Conservation (phyloP, 35 echinoderm and acorn worm genomes). For the Apostichopus parvimensis region DNA sequence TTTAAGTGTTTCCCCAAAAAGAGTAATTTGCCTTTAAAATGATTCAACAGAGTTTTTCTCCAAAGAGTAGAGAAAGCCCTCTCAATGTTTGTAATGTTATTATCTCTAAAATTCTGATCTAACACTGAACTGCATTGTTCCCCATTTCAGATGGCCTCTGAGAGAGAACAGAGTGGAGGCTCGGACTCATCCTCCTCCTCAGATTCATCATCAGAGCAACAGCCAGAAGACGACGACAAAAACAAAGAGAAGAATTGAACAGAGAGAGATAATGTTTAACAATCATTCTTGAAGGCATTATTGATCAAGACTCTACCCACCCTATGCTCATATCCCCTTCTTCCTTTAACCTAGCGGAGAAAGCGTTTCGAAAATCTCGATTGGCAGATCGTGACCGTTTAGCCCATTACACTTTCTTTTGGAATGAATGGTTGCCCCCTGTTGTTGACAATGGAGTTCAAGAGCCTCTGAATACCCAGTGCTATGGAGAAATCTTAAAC, state of each 20-base stretch:
- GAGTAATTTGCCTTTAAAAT: too few relatives aligned
- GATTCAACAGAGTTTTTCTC: too few relatives aligned
- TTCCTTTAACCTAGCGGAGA: not conserved
- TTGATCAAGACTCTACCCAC: not conserved
- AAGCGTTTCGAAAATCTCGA: too few relatives aligned
- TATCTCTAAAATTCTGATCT: too few relatives aligned
- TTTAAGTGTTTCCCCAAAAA: too few relatives aligned
- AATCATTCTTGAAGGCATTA: not conserved
- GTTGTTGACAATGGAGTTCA: not conserved
- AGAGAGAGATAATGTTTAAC: not conserved
- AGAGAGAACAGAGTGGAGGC: slow-evolving; percentile 62
- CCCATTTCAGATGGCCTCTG: slow-evolving; percentile 61
- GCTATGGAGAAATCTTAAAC: not conserved
- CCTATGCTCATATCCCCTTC: not conserved
- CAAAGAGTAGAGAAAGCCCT: too few relatives aligned
- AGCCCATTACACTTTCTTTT: too few relatives aligned
- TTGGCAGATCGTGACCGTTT: too few relatives aligned
- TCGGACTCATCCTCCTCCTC: slow-evolving; percentile 15
- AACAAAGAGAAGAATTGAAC: slow-evolving; percentile 32
- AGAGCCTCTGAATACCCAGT: not conserved
- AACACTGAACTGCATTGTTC: too few relatives aligned
- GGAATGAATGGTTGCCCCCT: too few relatives aligned
- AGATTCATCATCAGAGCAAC: not conserved
- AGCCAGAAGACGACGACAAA: slow-evolving; percentile 6
- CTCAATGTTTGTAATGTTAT: too few relatives aligned